A percentile compares a stretch with the other conserved stretches of the same genome.
Evolutionary conservation across 2,113 vertebrate species (phyloP).

Genomic region (Marcusenius ussheri): DNA sequence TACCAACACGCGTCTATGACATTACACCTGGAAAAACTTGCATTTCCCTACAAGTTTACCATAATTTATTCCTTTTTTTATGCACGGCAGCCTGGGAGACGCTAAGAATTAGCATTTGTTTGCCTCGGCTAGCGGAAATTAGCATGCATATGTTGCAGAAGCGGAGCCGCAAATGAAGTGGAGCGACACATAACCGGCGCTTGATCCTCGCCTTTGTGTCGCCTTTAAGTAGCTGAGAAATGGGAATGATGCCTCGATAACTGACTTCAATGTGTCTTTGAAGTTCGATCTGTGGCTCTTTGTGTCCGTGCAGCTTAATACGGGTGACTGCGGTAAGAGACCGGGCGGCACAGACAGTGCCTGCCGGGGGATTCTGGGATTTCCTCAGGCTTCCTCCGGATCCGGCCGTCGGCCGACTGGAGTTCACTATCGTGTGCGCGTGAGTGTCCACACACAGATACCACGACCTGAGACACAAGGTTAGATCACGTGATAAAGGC

Average conservation of each 20-base stretch:
- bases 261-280: constrained; percentile 7
- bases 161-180: neutral
- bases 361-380: neutral
- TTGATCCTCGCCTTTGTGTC: neutral
- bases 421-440: neutral
- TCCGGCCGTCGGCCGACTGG: neutral
- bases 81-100: neutral
- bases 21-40: neutral
- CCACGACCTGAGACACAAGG: neutral
- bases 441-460: neutral
- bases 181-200: neutral
- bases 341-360: neutral
- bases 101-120: neutral
- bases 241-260: constrained; percentile 8
- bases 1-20: neutral
- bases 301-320: neutral
- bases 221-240: neutral
- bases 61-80: constrained; percentile 4
- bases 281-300: neutral
- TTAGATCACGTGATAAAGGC: neutral
- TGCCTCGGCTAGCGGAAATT: constrained; percentile 10
- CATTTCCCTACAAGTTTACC: neutral
- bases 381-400: neutral
- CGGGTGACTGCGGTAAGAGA: neutral
- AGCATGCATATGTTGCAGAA: constrained; percentile 1